These are phyloP conservation scores for Macroramphosus scolopax DNA, from an alignment of 2,797 vertebrate species.

Conservation along the genomic window DNA sequence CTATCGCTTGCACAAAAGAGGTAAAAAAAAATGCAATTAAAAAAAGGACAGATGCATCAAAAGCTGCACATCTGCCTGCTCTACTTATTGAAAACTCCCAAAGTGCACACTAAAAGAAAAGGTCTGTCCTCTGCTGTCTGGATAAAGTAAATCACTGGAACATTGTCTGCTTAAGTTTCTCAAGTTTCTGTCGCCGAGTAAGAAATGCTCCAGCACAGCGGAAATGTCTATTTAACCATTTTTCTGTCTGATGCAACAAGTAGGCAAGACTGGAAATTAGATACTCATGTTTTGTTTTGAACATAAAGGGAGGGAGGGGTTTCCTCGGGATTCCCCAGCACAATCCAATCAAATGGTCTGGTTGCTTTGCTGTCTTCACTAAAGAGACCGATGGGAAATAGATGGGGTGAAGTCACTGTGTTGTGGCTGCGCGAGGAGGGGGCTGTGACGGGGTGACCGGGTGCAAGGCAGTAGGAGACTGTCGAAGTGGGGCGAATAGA, in stretches of 20 bases:
- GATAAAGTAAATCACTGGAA: constrained; percentile 8
- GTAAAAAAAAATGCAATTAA: constrained; percentile 35
- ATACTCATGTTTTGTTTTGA: constrained; percentile 67
- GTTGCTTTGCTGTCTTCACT: constrained; percentile 14
- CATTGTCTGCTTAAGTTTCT: constrained; percentile 6
- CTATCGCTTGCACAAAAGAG: constrained; percentile 43
- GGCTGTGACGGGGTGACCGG: constrained; percentile 27
- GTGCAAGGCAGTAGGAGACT: constrained; percentile 28
- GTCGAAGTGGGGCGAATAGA: too few relatives aligned
- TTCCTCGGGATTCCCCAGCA: constrained; percentile 60
- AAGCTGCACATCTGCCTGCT: constrained; percentile 38
- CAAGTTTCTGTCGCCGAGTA: constrained; percentile 23
- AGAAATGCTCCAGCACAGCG: constrained; percentile 52
- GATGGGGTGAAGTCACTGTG: constrained; percentile 54
- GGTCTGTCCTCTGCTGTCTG: too few relatives aligned
- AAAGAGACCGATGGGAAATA: constrained; percentile 56
- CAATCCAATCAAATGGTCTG: constrained; percentile 63
- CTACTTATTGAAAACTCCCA: constrained; percentile 17
- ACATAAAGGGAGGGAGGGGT: constrained; percentile 66
- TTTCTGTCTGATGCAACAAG: constrained; percentile 79
- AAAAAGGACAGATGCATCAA: constrained; percentile 57
- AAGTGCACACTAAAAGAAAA: constrained; percentile 21
- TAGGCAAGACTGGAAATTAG: constrained; percentile 74
- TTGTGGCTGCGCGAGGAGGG: constrained; percentile 35
- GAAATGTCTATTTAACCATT: constrained; percentile 71